phyloP scores from a whole-genome alignment of 2,888 invertebrate species.

The Poecilobothrus nobilitatus region DNA sequence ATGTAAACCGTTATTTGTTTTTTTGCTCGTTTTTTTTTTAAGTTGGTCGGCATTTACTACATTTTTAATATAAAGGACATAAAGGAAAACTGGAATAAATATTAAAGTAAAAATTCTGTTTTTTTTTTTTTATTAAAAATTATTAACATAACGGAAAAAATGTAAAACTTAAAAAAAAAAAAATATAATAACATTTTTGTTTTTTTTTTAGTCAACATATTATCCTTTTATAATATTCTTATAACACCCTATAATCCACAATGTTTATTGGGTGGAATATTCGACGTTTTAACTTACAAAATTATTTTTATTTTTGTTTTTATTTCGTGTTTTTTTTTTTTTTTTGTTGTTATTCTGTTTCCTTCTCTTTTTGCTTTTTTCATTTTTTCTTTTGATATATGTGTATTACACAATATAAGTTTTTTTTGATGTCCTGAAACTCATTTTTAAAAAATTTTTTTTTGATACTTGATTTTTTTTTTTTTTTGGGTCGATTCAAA shows the following conservation, averaged over 20 bases:
- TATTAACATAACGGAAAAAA: background rate
- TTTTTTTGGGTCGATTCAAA: background rate
- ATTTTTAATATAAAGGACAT: background rate
- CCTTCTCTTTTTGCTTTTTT: background rate
- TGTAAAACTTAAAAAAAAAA: background rate
- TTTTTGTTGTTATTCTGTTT: no score
- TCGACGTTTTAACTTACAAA: background rate
- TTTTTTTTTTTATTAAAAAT: background rate
- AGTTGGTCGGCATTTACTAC: background rate
- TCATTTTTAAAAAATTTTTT: no score
- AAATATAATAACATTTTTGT: background rate
- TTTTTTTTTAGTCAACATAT: background rate
- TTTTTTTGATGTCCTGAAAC: background rate
- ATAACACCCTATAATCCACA: background rate
- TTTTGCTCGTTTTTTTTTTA: background rate
- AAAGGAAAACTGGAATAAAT: background rate
- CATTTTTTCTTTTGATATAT: background rate
- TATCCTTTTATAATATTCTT: conserved; percentile 1
- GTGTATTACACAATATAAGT: background rate
- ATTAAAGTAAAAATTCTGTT: background rate
- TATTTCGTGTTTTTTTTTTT: background rate
- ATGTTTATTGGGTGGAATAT: conserved; percentile 6
- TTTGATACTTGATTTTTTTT: background rate
- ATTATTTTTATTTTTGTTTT: background rate
- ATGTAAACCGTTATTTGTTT: no score